Percentiles rank a stretch among this genome's conserved stretches.
These are phyloP conservation scores for Bujurquina vittata DNA, from an alignment of 2,113 vertebrate genomes.

Conservation along the genomic window DNA sequence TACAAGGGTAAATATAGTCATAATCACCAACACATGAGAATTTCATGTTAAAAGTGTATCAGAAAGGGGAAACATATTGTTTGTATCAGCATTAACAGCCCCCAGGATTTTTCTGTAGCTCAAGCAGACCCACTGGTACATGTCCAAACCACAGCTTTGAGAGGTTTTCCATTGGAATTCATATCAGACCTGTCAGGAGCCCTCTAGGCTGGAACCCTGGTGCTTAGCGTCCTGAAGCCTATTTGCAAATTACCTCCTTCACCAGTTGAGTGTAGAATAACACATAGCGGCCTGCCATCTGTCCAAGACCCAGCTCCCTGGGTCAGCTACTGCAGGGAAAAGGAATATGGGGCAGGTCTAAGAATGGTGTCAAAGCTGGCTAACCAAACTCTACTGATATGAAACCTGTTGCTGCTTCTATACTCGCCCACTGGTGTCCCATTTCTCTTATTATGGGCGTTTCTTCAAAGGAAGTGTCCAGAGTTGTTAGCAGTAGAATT, in stretches of 20 bases:
- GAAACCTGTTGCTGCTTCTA: conserved; percentile 59
- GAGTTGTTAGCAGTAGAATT: conserved; percentile 71
- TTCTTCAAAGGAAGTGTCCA: conserved; percentile 65
- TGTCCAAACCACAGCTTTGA: conserved; percentile 66
- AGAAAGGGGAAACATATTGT: conserved; percentile 19
- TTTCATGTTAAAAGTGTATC: conserved; percentile 28
- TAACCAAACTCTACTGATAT: conserved; percentile 57
- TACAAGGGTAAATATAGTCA: background rate
- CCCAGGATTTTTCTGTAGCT: conserved; percentile 32
- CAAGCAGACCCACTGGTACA: conserved; percentile 40
- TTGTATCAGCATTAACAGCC: conserved; percentile 39
- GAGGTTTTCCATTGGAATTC: conserved; percentile 60
- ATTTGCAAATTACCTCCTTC: conserved; percentile 70
- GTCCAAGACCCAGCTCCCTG: conserved; percentile 51
- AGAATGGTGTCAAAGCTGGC: conserved; percentile 58
- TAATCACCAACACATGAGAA: background rate
- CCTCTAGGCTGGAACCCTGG: conserved; percentile 38
- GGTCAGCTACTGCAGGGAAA: conserved; percentile 64
- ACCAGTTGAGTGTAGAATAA: conserved; percentile 62
- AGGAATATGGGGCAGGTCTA: conserved; percentile 31
- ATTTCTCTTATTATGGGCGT: conserved; percentile 68
- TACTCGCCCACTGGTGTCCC: conserved; percentile 47
- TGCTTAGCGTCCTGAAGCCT: conserved; percentile 42
- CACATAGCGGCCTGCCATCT: conserved; percentile 49
- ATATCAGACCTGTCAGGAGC: conserved; percentile 57